Conservation (phyloP, 2,113 vertebrate genomes). For the Heterocephalus glaber region DNA sequence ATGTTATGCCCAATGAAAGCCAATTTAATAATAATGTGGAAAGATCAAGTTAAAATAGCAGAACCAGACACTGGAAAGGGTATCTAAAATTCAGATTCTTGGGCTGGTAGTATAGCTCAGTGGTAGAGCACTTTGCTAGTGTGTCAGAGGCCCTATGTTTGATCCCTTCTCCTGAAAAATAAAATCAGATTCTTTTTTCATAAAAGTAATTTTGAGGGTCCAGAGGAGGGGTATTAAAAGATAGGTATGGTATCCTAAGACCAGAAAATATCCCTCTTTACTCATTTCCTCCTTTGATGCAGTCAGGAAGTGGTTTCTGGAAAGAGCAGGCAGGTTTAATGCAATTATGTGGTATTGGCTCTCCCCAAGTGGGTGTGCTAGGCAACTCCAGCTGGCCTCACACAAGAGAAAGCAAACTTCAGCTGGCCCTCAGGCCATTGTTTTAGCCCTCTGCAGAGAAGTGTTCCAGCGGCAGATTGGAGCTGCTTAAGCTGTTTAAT, state of each 20-base stretch:
- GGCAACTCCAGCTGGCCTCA: slow-evolving; percentile 81
- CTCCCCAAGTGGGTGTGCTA: slow-evolving; percentile 78
- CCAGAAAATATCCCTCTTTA: slow-evolving; percentile 75
- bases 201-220: background rate
- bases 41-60: background rate
- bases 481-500: slow-evolving; percentile 86
- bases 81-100: slow-evolving; percentile 26
- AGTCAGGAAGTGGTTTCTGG: slow-evolving; percentile 79
- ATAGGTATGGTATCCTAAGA: slow-evolving; percentile 70
- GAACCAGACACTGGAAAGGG: background rate
- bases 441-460: slow-evolving; percentile 83
- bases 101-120: background rate
- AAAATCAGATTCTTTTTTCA: background rate
- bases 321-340: slow-evolving; percentile 83
- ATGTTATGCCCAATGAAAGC: background rate
- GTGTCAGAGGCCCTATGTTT: background rate
- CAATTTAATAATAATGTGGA: background rate
- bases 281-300: slow-evolving; percentile 78
- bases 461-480: slow-evolving; percentile 81
- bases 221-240: background rate
- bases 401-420: slow-evolving; percentile 81
- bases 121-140: background rate
- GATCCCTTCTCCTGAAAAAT: background rate
- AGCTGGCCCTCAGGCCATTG: slow-evolving; percentile 80
- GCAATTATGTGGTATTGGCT: slow-evolving; percentile 82